Percentiles rank a stretch among this genome's conserved stretches.
These are phyloP conservation scores for Xenus cinereus DNA, from an alignment of 2,113 vertebrate genomes.

Conservation along the genomic window DNA sequence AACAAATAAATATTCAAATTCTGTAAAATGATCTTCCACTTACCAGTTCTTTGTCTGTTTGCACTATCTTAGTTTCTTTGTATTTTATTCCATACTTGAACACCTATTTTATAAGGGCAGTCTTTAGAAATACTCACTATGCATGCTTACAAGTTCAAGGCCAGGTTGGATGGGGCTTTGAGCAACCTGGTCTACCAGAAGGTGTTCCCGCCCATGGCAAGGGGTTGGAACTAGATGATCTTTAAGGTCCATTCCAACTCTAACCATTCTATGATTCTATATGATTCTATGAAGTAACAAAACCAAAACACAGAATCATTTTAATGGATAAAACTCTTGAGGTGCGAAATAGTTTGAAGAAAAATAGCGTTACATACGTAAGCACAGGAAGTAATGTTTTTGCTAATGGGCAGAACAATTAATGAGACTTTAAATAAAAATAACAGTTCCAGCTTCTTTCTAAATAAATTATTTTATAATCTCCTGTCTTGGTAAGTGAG, in stretches of 20 bases:
- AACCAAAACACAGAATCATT: background rate
- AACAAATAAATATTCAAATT: background rate
- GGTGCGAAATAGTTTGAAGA: background rate
- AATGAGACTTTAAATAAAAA: background rate
- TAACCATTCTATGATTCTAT: background rate
- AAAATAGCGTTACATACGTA: background rate
- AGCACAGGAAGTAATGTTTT: background rate
- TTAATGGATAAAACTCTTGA: background rate
- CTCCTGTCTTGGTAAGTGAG: background rate
- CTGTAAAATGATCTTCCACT: background rate
- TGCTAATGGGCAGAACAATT: background rate
- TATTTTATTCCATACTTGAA: background rate
- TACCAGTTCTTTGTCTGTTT: background rate
- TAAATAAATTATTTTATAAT: conserved; percentile 12
- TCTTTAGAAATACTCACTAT: background rate
- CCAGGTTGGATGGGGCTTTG: background rate
- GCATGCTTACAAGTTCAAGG: background rate
- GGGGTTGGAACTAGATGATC: background rate
- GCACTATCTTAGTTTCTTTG: background rate
- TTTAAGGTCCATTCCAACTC: background rate
- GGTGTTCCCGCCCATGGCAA: background rate
- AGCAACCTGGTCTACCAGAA: background rate
- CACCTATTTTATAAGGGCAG: background rate
- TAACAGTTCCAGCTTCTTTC: background rate
- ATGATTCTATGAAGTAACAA: background rate